These are phyloP conservation scores for Drosophila kohkoa DNA, from an alignment of 1,140 invertebrate genomes.

Conservation along the genomic window DNA sequence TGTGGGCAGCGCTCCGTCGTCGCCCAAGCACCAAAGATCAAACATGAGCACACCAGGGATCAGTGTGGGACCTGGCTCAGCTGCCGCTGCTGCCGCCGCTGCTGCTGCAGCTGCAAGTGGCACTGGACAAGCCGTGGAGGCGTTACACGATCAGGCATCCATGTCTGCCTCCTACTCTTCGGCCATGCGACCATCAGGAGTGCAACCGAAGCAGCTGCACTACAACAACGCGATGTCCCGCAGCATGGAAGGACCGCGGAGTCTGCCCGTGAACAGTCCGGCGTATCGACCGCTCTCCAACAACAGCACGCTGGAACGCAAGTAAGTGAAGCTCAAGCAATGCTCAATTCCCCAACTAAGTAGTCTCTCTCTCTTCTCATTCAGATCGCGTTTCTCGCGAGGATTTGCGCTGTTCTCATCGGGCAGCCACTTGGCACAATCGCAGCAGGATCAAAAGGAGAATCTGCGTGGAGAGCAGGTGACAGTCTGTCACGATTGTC, in stretches of 20 bases:
- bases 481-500: slow-evolving; percentile 97
- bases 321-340: slow-evolving; percentile 67
- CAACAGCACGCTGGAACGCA: slow-evolving; percentile 86
- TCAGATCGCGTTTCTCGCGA: slow-evolving; percentile 85
- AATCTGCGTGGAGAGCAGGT: slow-evolving; percentile 92
- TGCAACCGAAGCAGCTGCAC: slow-evolving; percentile 66
- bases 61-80: slow-evolving; percentile 63
- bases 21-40: slow-evolving; percentile 86
- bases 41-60: slow-evolving; percentile 84
- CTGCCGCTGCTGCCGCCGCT: slow-evolving; percentile 51
- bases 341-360: not conserved
- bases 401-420: slow-evolving; percentile 85
- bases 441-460: slow-evolving; percentile 85
- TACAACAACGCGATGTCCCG: slow-evolving; percentile 85
- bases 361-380: not conserved
- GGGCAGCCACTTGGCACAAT: slow-evolving; percentile 82
- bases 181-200: slow-evolving; percentile 66
- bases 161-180: slow-evolving; percentile 76
- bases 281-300: slow-evolving; percentile 83
- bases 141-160: slow-evolving; percentile 72
- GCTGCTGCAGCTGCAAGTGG: slow-evolving; percentile 43
- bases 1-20: slow-evolving; percentile 88
- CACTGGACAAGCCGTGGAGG: slow-evolving; percentile 69
- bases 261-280: slow-evolving; percentile 85
- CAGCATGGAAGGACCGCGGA: slow-evolving; percentile 86